Conservation (phyloP, 2,113 vertebrate genomes). For the Cryptotis parvus region DNA sequence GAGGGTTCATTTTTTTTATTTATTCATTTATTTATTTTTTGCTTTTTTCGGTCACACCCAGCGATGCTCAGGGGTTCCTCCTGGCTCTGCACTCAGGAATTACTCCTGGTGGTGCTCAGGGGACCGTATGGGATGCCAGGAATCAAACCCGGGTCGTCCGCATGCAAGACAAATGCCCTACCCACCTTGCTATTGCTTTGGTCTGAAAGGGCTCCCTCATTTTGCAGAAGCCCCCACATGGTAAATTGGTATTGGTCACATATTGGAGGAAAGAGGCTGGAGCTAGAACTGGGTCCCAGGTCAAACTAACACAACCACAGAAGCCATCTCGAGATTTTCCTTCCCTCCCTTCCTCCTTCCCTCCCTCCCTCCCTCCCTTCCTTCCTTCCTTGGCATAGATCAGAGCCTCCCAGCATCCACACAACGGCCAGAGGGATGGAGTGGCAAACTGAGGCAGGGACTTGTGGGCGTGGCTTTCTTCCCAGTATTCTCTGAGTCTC, state of each 20-base stretch:
- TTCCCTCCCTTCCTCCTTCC: background rate
- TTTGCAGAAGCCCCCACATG: constrained; percentile 23
- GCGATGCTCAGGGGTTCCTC: too few relatives aligned
- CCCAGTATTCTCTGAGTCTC: background rate
- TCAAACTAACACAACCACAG: constrained; percentile 32
- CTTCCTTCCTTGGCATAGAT: constrained; percentile 20
- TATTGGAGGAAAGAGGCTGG: constrained; percentile 23
- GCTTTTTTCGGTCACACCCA: too few relatives aligned
- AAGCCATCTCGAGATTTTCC: background rate
- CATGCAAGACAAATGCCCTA: too few relatives aligned
- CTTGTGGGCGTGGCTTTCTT: background rate
- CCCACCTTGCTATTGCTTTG: too few relatives aligned
- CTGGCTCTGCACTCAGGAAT: too few relatives aligned
- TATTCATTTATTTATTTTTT: too few relatives aligned
- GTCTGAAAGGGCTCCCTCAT: constrained; percentile 16
- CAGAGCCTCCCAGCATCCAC: constrained; percentile 27
- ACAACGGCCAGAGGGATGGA: background rate
- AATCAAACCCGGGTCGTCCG: too few relatives aligned
- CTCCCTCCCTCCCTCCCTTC: background rate
- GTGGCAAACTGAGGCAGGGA: constrained; percentile 33
- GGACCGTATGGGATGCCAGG: too few relatives aligned
- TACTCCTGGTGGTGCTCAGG: too few relatives aligned
- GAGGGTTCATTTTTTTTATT: too few relatives aligned
- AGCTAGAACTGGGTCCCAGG: background rate
- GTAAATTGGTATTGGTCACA: constrained; percentile 20